Evolutionary conservation across 2,888 invertebrate species (phyloP).

Genomic region (Mycalesis mineus): DNA sequence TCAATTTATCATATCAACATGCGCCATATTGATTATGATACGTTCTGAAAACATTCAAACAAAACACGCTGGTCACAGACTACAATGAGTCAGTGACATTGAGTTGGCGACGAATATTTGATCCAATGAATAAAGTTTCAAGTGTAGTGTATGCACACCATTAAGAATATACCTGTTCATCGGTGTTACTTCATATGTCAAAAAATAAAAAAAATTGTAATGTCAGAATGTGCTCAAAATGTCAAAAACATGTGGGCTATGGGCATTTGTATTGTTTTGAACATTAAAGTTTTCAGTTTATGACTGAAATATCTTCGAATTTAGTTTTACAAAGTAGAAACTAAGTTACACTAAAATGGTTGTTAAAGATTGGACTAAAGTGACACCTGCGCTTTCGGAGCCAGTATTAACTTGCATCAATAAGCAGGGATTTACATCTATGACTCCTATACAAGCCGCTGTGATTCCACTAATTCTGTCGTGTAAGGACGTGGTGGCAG

Average conservation of each 20-base stretch:
- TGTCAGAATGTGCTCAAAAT: too few species aligned
- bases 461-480: conserved; percentile 92
- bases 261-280: background rate
- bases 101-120: too few species aligned
- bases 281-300: background rate
- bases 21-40: conserved; percentile 62
- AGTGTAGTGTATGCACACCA: too few species aligned
- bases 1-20: conserved; percentile 70
- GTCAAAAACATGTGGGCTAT: conserved; percentile 34
- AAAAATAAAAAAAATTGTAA: too few species aligned
- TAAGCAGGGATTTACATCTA: conserved; percentile 70
- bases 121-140: too few species aligned
- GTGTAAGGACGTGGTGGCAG: conserved; percentile 97
- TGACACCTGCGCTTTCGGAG: conserved; percentile 63
- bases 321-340: background rate
- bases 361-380: conserved; percentile 63
- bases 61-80: too few species aligned
- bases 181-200: too few species aligned
- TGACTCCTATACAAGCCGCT: conserved; percentile 87
- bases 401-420: conserved; percentile 73
- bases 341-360: conserved; percentile 48
- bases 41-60: too few species aligned
- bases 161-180: too few species aligned
- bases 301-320: background rate
- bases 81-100: too few species aligned